Evolutionary conservation across 2,888 invertebrate genomes (phyloP).

Genomic region (Ochropleura leucogaster): DNA sequence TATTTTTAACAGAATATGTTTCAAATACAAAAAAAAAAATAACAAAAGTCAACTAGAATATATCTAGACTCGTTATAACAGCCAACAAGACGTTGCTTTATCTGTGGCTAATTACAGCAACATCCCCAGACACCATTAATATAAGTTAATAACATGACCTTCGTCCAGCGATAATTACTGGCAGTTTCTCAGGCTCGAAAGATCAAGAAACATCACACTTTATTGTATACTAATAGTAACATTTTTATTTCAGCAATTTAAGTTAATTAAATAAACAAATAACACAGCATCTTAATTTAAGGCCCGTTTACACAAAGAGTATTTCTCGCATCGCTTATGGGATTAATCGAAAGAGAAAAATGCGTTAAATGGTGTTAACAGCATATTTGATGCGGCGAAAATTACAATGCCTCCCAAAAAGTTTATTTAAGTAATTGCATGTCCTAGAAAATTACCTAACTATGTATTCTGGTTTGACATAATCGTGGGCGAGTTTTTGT

Average conservation of each 20-base stretch:
- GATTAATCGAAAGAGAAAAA: background rate
- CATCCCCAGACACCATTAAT: background rate
- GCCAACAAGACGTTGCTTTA: background rate
- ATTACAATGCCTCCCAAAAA: background rate
- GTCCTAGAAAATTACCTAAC: background rate
- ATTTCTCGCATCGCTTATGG: background rate
- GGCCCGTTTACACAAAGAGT: background rate
- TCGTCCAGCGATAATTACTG: background rate
- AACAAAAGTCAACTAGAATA: background rate
- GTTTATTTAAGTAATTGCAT: background rate
- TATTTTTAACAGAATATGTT: background rate
- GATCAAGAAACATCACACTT: conserved; percentile 10
- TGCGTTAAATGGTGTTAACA: background rate
- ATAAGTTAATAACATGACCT: conserved; percentile 4
- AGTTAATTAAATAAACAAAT: conserved; percentile 10
- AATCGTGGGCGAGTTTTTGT: background rate
- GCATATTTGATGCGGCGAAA: too few species aligned
- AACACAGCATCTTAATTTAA: conserved; percentile 15
- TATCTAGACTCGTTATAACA: background rate
- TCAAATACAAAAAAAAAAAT: background rate
- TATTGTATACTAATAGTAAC: conserved; percentile 6
- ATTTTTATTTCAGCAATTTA: conserved; percentile 10
- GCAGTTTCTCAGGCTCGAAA: background rate
- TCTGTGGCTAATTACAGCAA: background rate
- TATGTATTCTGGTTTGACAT: background rate